Evolutionary conservation across 2,797 vertebrate genomes (phyloP).

Genomic region (Antrozous pallidus): DNA sequence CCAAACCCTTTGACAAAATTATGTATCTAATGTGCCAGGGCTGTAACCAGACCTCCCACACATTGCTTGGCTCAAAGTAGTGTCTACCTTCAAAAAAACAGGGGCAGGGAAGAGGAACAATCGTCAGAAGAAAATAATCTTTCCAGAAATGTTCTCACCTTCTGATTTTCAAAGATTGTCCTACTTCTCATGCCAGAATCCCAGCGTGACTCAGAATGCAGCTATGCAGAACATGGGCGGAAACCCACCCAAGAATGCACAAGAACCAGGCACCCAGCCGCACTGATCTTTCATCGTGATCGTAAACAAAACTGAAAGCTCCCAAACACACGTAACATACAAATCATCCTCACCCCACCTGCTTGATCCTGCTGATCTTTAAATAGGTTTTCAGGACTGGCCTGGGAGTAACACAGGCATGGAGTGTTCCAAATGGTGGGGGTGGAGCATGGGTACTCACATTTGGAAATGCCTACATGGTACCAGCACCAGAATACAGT

Average conservation of each 20-base stretch:
- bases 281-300: neutral
- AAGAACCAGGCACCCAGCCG: neutral
- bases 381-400: neutral
- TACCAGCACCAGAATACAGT: neutral
- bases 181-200: neutral
- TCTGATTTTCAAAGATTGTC: neutral
- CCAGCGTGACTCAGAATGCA: neutral
- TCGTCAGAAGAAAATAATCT: neutral
- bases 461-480: neutral
- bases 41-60: neutral
- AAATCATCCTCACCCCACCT: neutral
- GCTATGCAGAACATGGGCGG: neutral
- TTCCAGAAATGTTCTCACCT: neutral
- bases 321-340: neutral
- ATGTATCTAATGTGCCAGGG: neutral
- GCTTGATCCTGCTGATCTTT: neutral
- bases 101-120: neutral
- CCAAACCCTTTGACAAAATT: neutral
- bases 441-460: neutral
- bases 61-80: neutral
- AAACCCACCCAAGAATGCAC: neutral
- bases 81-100: neutral
- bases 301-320: neutral
- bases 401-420: neutral
- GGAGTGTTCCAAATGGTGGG: accelerated